Percentiles rank a stretch among this genome's conserved stretches.
Evolutionary conservation across 2,797 vertebrate species (phyloP).

Genomic region (Hippoglossus hippoglossus): DNA sequence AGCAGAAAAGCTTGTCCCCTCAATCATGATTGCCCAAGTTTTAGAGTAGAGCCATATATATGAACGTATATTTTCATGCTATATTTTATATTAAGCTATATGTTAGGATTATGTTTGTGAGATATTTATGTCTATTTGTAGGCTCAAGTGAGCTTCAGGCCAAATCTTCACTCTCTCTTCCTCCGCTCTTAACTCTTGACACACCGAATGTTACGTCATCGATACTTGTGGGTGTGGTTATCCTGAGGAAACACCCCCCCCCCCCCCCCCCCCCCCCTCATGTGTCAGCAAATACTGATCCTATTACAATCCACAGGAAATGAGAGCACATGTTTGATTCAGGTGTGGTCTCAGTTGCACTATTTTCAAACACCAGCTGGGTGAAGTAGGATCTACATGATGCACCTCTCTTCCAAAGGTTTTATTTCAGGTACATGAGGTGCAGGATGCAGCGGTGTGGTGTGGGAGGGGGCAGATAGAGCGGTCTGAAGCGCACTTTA

Average conservation of each 20-base stretch:
- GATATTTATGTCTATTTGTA: conserved; percentile 71
- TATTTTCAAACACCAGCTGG: conserved; percentile 64
- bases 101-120: conserved; percentile 67
- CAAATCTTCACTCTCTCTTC: conserved; percentile 30
- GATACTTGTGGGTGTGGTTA: conserved; percentile 26
- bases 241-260: conserved; percentile 28
- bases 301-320: conserved; percentile 20
- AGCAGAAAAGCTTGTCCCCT: conserved; percentile 48
- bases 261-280: neutral
- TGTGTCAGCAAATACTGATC: conserved; percentile 13
- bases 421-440: conserved; percentile 48
- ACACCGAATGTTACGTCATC: conserved; percentile 36
- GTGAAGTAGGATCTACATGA: conserved; percentile 45
- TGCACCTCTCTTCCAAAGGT: conserved; percentile 42
- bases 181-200: conserved; percentile 24
- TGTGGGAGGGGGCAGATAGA: conserved; percentile 14
- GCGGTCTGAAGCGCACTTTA: conserved; percentile 49
- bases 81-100: conserved; percentile 80
- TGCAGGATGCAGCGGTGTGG: conserved; percentile 30
- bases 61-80: conserved; percentile 76
- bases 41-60: conserved; percentile 76
- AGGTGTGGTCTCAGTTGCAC: conserved; percentile 56
- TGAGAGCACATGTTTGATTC: conserved; percentile 2
- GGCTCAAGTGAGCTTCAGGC: conserved; percentile 60
- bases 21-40: conserved; percentile 63